phyloP scores from a whole-genome alignment of 2,113 vertebrate genomes.

The Sterna hirundo region DNA sequence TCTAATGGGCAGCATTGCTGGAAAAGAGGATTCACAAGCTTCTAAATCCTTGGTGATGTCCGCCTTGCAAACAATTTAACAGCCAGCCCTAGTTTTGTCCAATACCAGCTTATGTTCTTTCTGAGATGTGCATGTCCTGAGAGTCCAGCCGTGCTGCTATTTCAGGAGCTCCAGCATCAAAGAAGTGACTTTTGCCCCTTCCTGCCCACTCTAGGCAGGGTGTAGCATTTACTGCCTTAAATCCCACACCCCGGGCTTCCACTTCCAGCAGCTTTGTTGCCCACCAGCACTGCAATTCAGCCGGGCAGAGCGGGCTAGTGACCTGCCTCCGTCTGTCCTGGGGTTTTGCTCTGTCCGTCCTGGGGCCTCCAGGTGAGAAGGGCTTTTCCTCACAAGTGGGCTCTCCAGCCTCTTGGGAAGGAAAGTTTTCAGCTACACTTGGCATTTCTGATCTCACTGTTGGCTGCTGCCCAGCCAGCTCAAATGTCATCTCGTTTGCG shows the following conservation, averaged over 20 bases:
- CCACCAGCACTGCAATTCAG: accelerated
- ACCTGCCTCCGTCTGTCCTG: neutral
- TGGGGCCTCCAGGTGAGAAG: neutral
- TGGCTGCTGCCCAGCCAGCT: conserved; percentile 33
- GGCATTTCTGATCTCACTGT: neutral
- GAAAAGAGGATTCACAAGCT: neutral
- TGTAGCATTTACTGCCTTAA: neutral
- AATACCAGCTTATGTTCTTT: neutral
- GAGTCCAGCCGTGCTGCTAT: neutral
- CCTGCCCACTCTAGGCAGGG: neutral
- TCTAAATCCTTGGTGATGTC: neutral
- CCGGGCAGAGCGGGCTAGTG: accelerated
- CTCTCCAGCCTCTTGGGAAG: neutral
- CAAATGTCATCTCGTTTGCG: neutral
- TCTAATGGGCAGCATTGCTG: neutral
- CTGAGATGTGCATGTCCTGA: accelerated
- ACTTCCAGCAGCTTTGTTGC: neutral
- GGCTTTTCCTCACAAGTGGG: accelerated
- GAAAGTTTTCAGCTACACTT: neutral
- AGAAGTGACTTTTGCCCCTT: neutral
- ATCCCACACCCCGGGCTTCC: neutral
- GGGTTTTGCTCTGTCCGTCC: accelerated
- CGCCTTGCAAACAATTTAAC: neutral
- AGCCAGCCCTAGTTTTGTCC: neutral
- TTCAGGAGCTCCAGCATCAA: neutral